Conservation (phyloP, 1,140 invertebrate species). For the Leucophenga varia region DNA sequence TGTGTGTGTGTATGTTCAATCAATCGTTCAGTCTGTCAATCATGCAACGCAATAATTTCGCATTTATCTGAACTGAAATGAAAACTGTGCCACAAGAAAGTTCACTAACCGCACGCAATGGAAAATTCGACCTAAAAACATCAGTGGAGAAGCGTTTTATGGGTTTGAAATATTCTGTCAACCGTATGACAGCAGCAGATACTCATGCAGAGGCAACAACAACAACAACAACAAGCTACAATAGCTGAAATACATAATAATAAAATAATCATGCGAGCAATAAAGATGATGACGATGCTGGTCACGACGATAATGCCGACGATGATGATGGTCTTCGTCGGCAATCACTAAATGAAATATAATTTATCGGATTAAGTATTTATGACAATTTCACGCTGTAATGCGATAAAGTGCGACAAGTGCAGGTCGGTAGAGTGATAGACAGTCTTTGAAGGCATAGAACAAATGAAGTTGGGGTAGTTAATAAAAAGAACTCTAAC, state of each 20-base stretch:
- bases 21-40: conserved; percentile 19
- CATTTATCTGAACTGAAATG: conserved; percentile 11
- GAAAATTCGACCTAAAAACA: conserved; percentile 41
- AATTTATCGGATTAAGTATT: conserved; percentile 48
- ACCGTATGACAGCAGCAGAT: conserved; percentile 18
- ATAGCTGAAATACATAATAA: conserved; percentile 16
- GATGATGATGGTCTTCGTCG: not conserved
- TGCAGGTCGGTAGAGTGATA: too few relatives aligned
- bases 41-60: conserved; percentile 9
- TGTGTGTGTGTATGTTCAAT: too few relatives aligned
- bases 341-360: conserved; percentile 31
- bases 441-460: too few relatives aligned
- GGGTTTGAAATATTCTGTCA: conserved; percentile 30
- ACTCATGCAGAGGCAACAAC: too few relatives aligned
- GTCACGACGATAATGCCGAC: not conserved
- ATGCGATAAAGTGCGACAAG: too few relatives aligned
- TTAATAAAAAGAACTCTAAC: too few relatives aligned
- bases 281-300: conserved; percentile 18
- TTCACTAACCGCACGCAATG: conserved; percentile 30
- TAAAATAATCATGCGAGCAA: conserved; percentile 17
- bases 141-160: conserved; percentile 27
- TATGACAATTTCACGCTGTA: conserved; percentile 40
- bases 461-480: too few relatives aligned
- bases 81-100: conserved; percentile 22
- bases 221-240: too few relatives aligned